These are phyloP conservation scores for Eumaeus atala DNA, from an alignment of 1,140 invertebrate species.

Conservation along the genomic window DNA sequence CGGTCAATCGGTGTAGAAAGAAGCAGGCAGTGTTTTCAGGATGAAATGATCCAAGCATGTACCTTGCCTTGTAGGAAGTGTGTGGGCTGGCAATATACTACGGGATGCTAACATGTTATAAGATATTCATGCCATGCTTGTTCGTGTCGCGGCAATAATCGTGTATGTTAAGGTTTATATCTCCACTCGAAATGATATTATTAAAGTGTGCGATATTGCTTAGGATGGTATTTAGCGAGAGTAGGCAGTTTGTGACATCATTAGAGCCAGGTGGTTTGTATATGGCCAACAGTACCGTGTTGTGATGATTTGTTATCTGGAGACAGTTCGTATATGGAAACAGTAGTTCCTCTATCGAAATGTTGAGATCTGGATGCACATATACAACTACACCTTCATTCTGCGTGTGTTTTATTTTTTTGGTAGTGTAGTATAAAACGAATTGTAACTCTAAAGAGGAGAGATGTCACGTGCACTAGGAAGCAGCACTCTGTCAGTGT, in stretches of 20 bases:
- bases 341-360: slow-evolving; percentile 14
- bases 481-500: no score
- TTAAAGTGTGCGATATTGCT: slow-evolving; percentile 2
- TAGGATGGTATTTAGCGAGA: slow-evolving; percentile 16
- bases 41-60: slow-evolving; percentile 13
- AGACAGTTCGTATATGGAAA: not conserved
- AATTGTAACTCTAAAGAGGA: no score
- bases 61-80: slow-evolving; percentile 5
- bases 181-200: slow-evolving; percentile 18
- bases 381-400: slow-evolving; percentile 18
- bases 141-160: not conserved
- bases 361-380: slow-evolving; percentile 5
- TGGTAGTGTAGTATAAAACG: no score
- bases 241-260: slow-evolving; percentile 18
- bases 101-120: slow-evolving; percentile 12
- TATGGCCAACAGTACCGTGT: slow-evolving; percentile 19
- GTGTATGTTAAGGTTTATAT: slow-evolving; percentile 22
- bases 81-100: slow-evolving; percentile 16
- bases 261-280: slow-evolving; percentile 25
- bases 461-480: no score
- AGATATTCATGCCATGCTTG: slow-evolving; percentile 9
- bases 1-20: slow-evolving; percentile 12
- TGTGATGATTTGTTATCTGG: slow-evolving; percentile 3
- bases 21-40: not conserved
- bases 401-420: no score